phyloP scores from a whole-genome alignment of 2,113 vertebrate genomes.

The Spermophilus dauricus region DNA sequence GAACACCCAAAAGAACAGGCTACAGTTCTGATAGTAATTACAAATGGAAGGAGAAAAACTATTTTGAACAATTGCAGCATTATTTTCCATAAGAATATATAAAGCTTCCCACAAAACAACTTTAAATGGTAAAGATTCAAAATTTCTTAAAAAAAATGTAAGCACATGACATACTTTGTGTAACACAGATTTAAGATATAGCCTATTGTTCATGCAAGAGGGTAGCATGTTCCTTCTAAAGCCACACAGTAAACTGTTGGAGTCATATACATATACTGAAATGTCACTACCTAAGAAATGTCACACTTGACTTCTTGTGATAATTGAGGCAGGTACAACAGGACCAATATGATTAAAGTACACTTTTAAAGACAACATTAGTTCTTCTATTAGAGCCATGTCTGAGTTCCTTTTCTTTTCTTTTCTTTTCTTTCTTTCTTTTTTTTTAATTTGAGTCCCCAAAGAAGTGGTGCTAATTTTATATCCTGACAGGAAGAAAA shows the following conservation, averaged over 20 bases:
- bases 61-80: not conserved
- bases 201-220: not conserved
- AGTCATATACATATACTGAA: not conserved
- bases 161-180: not conserved
- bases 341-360: not conserved
- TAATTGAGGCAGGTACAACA: not conserved
- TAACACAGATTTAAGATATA: not conserved
- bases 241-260: not conserved
- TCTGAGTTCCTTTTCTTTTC: not conserved
- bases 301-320: not conserved
- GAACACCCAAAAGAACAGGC: not conserved
- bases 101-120: conserved; percentile 22
- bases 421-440: not conserved
- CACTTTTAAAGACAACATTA: not conserved
- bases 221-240: not conserved
- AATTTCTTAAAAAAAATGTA: not conserved
- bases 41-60: not conserved
- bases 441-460: not conserved
- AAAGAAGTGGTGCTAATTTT: not conserved
- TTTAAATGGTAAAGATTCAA: not conserved
- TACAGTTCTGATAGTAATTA: not conserved
- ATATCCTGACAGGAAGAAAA: not conserved
- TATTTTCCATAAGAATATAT: not conserved
- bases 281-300: not conserved
- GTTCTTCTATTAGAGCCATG: not conserved